Evolutionary conservation across 2,888 invertebrate genomes (phyloP), one percentile per base, ranked within the genome.

Genomic region (Platycheirus rosarum): DNA sequence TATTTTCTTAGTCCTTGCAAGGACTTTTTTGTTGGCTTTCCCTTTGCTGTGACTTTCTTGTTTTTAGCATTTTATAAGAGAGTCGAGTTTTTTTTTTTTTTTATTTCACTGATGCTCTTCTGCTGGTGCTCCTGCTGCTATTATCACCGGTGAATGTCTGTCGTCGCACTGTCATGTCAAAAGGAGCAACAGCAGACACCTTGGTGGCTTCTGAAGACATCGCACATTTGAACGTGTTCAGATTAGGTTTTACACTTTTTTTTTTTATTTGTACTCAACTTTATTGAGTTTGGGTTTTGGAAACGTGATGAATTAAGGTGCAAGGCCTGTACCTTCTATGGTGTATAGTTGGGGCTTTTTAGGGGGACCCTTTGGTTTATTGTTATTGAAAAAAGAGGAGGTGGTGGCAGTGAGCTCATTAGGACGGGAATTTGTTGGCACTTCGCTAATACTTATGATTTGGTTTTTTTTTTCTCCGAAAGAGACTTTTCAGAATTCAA

Each of bases 1-100:
- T 77, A 55, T 82, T 82, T 82, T 82, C 82, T 82, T 82, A 77
- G 68, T 77, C 68, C 77, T 77, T 73, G 49, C 14, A 44, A 13
- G 77, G 32, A 68, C 14, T 60, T 68, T 55, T 75, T 62, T 68
- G 62, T 49, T 70, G 44, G 60, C 53, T 60, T 53, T 62, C 37
- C 48, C 40, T 60, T 73, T 44, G 60, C 44, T 51, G 35, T 66
- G 73, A 60, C 23, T 71, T 62, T 75, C 51, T 71, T 48, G 44
- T 66, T 71, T 48, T 66, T 49, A 20, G 16, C 62, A 46, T 65
- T 70, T 69, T 51, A 14, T 42, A 37, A n/a, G 57, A 57, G 49
- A 20, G 48, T 53, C 6, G 16, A 18, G 32, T 51, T 70, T 2
- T 23, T 1, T 57, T 8, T 40, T 57, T 55, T 65, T 51, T 53